phyloP scores from a whole-genome alignment of 2,888 invertebrate species.

The Biston stratarius region DNA sequence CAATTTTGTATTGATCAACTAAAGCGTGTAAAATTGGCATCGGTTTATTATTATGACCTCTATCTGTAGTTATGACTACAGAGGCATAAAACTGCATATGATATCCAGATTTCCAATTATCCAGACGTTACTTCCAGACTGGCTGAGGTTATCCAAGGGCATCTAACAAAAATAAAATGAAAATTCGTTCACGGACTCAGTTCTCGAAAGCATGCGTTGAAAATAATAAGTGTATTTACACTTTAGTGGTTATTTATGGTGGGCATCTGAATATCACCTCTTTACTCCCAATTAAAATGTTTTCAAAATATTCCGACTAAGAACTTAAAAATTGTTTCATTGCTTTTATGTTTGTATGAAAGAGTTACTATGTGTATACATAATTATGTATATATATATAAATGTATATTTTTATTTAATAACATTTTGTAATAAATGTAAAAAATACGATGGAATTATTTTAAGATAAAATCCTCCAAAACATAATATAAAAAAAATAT shows the following conservation, averaged over 20 bases:
- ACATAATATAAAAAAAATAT: no score
- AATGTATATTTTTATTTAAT: no score
- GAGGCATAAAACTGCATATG: slow-evolving; percentile 18
- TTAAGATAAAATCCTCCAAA: no score
- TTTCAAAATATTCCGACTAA: slow-evolving; percentile 60
- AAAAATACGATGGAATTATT: no score
- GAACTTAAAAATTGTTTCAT: background rate
- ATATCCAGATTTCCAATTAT: slow-evolving; percentile 30
- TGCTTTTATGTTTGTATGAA: no score
- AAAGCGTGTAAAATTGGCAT: no score
- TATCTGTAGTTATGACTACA: background rate
- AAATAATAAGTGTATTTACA: slow-evolving; percentile 46
- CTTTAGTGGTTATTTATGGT: slow-evolving; percentile 58
- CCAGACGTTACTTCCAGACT: slow-evolving; percentile 40
- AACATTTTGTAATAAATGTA: no score
- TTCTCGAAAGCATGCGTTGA: slow-evolving; percentile 45
- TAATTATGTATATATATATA: no score
- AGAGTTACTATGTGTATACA: no score
- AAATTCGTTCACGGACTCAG: slow-evolving; percentile 41
- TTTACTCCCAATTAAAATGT: slow-evolving; percentile 50
- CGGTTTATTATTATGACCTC: no score
- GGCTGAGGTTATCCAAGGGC: slow-evolving; percentile 45
- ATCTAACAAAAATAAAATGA: slow-evolving; percentile 43
- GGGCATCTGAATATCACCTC: slow-evolving; percentile 57
- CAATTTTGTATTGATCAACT: no score